phyloP scores from a whole-genome alignment of 2,797 vertebrate species.

The Lepilemur septentrionalis region DNA sequence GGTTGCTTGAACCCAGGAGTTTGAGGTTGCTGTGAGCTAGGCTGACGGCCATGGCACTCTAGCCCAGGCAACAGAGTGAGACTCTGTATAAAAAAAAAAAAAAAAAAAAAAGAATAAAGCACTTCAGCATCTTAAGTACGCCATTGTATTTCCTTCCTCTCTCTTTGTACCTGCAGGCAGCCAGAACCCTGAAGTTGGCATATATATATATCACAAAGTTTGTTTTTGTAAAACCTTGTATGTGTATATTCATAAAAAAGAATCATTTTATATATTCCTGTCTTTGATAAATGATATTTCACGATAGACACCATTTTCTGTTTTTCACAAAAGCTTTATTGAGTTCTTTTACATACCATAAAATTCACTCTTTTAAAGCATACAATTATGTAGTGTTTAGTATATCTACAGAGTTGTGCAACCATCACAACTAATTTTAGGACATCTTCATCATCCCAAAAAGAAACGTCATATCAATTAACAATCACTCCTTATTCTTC shows the following conservation, averaged over 20 bases:
- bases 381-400: not conserved
- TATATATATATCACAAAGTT: not conserved
- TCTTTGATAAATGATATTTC: not conserved
- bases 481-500: not conserved
- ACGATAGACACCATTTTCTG: not conserved
- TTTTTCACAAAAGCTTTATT: not conserved
- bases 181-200: not conserved
- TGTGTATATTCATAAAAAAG: not conserved
- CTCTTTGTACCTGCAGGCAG: not conserved
- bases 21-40: no score
- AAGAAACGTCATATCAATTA: not conserved
- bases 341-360: not conserved
- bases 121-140: not conserved
- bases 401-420: no score
- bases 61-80: no score
- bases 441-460: not conserved
- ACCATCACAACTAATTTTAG: not conserved
- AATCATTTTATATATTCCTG: not conserved
- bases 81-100: no score
- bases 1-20: no score
- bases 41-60: no score
- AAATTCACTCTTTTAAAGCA: not conserved
- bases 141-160: not conserved
- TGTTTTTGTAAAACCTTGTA: not conserved
- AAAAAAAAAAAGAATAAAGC: not conserved